Percentiles rank a stretch among this genome's conserved stretches.
These are phyloP conservation scores for Vollenhovia emeryi DNA, from an alignment of 1,140 invertebrate genomes.

Conservation along the genomic window DNA sequence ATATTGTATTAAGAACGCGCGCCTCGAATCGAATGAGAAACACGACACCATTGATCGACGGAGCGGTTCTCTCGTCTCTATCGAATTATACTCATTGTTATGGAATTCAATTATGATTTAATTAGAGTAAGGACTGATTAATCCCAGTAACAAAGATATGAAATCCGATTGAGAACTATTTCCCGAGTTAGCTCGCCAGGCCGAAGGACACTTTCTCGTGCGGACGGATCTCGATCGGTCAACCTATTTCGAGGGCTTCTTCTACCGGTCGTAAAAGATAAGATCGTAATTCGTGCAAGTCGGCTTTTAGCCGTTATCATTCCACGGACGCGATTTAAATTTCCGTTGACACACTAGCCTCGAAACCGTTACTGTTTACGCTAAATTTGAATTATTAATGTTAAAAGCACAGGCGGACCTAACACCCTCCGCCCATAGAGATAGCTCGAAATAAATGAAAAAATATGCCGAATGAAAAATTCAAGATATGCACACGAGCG, in stretches of 20 bases:
- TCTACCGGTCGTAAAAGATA: slow-evolving; percentile 7
- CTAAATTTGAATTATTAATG: slow-evolving; percentile 34
- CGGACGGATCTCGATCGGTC: not conserved
- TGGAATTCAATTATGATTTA: slow-evolving; percentile 4
- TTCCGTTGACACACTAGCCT: slow-evolving; percentile 10
- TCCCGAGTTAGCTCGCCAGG: not conserved
- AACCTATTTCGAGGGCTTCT: slow-evolving; percentile 34
- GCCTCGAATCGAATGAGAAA: not conserved
- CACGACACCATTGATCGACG: not conserved
- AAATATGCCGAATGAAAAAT: slow-evolving; percentile 9
- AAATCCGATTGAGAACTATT: not conserved
- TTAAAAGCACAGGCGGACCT: slow-evolving; percentile 22
- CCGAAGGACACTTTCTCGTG: not conserved
- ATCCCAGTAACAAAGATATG: not conserved
- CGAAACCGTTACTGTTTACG: slow-evolving; percentile 31
- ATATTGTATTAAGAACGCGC: not conserved
- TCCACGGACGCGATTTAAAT: slow-evolving; percentile 15
- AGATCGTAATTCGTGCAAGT: slow-evolving; percentile 30
- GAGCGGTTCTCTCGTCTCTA: not conserved
- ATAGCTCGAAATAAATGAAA: slow-evolving; percentile 22
- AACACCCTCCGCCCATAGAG: not conserved
- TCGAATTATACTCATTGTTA: slow-evolving; percentile 1
- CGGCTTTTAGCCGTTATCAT: slow-evolving; percentile 21
- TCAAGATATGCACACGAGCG: not conserved
- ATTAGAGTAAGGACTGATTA: slow-evolving; percentile 14